Evolutionary conservation across 2,797 vertebrate genomes (phyloP), one percentile per base, ranked within the genome.

Genomic region (Gobionotothen gibberifrons): DNA sequence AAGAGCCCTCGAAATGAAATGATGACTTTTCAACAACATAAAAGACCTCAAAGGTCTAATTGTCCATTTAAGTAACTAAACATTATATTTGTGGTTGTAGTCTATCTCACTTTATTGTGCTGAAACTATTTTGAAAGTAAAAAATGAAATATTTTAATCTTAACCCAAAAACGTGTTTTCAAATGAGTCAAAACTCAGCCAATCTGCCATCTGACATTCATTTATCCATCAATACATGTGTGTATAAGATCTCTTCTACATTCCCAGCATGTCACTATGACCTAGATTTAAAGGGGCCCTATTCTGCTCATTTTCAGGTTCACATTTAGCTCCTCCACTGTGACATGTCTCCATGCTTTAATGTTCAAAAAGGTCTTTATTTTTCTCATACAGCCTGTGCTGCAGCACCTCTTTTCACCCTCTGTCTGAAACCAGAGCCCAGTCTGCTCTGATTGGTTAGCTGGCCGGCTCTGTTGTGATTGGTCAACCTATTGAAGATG

Each of bases 1-100:
- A 36, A 53, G n/a, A 19, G 2, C 17, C 47, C 29, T 29, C 9
- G 17, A 39, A 69, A 63, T 69, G 51, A 55, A 60, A 32, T 29
- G 9, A 29, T 26, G 10, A 16, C 12, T 13, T 64, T 65, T 58
- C 55, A 56, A 21, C 22, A 12, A 2, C 2, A 19, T 56, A 11
- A n/a, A 15, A 10, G 22, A 14, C 36, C 2, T 68, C 49, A 2
- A 14, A 36, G 32, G 29, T 59, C 29, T 49, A 13, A 46, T 61
- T 32, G 8, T 26, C 39, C 8, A 43, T 43, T 16, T 22, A 42
- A 43, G 56, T 14, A 43, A 22, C n/a, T 58, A 8, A 22, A 39
- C 3, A 19, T 39, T 40, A 16, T 56, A 10, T 39, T 4, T 21
- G n/a, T 9, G 21, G 47, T 49, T 49, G 48, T 19, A 49, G 47